These are phyloP conservation scores for Therioaphis trifolii DNA, from an alignment of 2,888 invertebrate species.

Conservation along the genomic window DNA sequence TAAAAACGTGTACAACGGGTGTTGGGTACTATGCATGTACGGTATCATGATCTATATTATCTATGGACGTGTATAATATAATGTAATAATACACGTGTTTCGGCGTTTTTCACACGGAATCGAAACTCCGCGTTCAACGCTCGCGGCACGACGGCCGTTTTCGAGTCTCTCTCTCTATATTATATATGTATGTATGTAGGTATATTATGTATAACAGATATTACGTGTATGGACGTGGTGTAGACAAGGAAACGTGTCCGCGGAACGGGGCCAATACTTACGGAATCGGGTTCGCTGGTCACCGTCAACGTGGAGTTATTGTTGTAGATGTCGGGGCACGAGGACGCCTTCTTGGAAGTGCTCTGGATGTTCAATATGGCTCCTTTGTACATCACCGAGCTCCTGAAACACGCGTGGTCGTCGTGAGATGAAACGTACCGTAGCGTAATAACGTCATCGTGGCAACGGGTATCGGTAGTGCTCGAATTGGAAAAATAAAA, in stretches of 20 bases:
- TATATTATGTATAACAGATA: too few species aligned
- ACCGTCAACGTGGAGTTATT: constrained; percentile 84
- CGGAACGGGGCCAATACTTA: constrained; percentile 63
- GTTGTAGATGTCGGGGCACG: constrained; percentile 86
- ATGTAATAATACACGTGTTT: too few species aligned
- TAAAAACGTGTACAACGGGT: constrained; percentile 38
- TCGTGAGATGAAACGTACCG: too few species aligned
- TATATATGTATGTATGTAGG: too few species aligned
- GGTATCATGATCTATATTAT: too few species aligned
- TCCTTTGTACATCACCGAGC: constrained; percentile 86
- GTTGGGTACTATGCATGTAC: neutral
- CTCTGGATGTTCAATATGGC: constrained; percentile 85
- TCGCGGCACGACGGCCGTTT: neutral
- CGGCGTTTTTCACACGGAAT: neutral
- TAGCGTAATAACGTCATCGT: too few species aligned
- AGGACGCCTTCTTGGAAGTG: constrained; percentile 85
- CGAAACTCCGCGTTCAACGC: constrained; percentile 1
- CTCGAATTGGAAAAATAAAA: too few species aligned
- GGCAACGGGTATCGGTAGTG: too few species aligned
- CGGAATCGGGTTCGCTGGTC: constrained; percentile 78
- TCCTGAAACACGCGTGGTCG: constrained; percentile 70
- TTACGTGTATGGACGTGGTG: neutral
- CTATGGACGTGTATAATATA: too few species aligned
- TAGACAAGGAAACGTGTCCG: neutral
- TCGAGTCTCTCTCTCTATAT: too few species aligned